A percentile compares a stretch with the other conserved stretches of the same genome.
Conservation (phyloP, 2,797 vertebrate species). For the Mus spretus region DNA sequence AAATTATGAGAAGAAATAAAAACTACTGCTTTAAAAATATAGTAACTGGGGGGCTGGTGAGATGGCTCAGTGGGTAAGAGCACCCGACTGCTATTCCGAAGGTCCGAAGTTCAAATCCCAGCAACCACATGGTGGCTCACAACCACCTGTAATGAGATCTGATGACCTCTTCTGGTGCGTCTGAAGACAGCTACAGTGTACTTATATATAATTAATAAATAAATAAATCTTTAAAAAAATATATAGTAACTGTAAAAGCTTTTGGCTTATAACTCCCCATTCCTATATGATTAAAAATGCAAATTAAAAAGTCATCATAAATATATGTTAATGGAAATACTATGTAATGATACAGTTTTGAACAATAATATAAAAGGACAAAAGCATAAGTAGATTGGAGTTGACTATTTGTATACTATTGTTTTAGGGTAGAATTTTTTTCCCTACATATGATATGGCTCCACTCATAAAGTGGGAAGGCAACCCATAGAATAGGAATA, state of each 20-base stretch:
- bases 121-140: no score
- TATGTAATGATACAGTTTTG: neutral
- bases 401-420: neutral
- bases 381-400: neutral
- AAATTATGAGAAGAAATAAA: neutral
- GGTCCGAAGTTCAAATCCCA: no score
- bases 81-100: no score
- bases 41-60: no score
- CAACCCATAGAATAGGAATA: neutral
- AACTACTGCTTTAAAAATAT: neutral
- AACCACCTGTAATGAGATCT: no score
- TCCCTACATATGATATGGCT: neutral
- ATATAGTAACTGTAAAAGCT: neutral
- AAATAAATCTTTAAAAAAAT: no score
- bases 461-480: constrained; percentile 8
- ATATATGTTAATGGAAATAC: neutral
- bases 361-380: neutral
- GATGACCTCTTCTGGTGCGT: no score
- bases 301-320: neutral
- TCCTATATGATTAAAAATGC: constrained; percentile 1
- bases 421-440: neutral
- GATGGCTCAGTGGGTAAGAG: no score
- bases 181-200: no score
- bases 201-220: no score
- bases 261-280: constrained; percentile 22